Conservation (phyloP, 2,797 vertebrate species). For the Hyperoplus immaculatus region DNA sequence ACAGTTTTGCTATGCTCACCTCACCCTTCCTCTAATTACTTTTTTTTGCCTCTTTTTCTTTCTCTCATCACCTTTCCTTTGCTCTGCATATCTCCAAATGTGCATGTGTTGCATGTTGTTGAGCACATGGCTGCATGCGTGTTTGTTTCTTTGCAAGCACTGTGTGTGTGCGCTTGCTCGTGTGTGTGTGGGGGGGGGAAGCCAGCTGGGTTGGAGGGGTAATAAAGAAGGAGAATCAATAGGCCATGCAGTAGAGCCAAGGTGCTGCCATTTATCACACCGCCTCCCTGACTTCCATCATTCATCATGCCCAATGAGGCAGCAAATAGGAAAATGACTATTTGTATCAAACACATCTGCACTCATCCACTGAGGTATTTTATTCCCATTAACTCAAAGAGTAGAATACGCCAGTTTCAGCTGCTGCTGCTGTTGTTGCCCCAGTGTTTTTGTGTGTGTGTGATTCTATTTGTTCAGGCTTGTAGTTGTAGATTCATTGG, state of each 20-base stretch:
- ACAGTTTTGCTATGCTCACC: slow-evolving; percentile 24
- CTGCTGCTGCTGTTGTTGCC: slow-evolving; percentile 87
- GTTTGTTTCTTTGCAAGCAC: slow-evolving; percentile 66
- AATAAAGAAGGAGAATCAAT: slow-evolving; percentile 99
- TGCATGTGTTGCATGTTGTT: slow-evolving; percentile 69
- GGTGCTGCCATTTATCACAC: slow-evolving; percentile 99
- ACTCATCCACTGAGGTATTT: slow-evolving; percentile 99
- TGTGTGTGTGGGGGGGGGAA: slow-evolving; percentile 88
- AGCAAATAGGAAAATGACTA: slow-evolving; percentile 99
- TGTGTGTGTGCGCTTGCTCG: slow-evolving; percentile 37
- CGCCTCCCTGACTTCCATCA: slow-evolving; percentile 99
- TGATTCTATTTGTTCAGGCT: slow-evolving; percentile 93
- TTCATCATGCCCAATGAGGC: slow-evolving; percentile 99
- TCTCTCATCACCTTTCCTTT: slow-evolving; percentile 40
- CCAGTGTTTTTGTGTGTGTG: slow-evolving; percentile 74
- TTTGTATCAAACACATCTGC: slow-evolving; percentile 99
- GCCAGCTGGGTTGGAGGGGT: slow-evolving; percentile 99
- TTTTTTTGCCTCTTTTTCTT: slow-evolving; percentile 10
- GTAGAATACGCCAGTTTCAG: slow-evolving; percentile 99
- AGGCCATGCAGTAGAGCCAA: slow-evolving; percentile 99
- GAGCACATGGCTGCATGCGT: slow-evolving; percentile 60
- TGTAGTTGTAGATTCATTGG: slow-evolving; percentile 94
- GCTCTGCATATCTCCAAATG: slow-evolving; percentile 44
- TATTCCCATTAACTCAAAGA: slow-evolving; percentile 99
- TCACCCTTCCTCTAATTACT: slow-evolving; percentile 34